A percentile compares a stretch with the other conserved stretches of the same genome.
phyloP scores from a whole-genome alignment of 2,888 invertebrate species.

The Drosophila prostipennis region DNA sequence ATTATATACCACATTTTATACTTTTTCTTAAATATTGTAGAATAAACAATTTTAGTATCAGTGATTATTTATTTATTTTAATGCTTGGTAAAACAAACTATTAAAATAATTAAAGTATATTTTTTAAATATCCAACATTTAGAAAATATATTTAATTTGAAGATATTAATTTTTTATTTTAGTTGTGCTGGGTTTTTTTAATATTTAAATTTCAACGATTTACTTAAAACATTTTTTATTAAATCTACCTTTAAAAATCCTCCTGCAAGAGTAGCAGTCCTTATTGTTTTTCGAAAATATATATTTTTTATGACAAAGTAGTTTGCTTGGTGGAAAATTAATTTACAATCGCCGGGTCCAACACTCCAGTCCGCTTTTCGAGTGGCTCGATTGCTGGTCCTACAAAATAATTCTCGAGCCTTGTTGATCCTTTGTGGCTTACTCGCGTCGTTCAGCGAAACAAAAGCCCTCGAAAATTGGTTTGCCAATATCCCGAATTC shows the following conservation, averaged over 20 bases:
- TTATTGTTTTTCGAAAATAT: neutral
- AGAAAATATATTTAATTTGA: no score
- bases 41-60: no score
- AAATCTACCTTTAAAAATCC: neutral
- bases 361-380: conserved; percentile 30
- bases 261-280: neutral
- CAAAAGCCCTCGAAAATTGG: conserved; percentile 78
- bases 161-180: no score
- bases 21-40: no score
- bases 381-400: conserved; percentile 62
- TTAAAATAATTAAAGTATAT: no score
- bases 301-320: conserved; percentile 53
- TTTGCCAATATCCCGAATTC: conserved; percentile 65
- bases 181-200: no score
- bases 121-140: no score
- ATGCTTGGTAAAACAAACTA: no score
- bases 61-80: no score
- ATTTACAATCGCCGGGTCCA: conserved; percentile 44
- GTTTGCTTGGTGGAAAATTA: conserved; percentile 64
- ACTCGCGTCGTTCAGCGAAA: conserved; percentile 72
- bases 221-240: neutral
- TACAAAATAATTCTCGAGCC: conserved; percentile 74
- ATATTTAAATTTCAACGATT: neutral
- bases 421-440: conserved; percentile 80
- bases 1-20: no score